Conservation (phyloP, 2,113 vertebrate species). For the Gallinago undulata region DNA sequence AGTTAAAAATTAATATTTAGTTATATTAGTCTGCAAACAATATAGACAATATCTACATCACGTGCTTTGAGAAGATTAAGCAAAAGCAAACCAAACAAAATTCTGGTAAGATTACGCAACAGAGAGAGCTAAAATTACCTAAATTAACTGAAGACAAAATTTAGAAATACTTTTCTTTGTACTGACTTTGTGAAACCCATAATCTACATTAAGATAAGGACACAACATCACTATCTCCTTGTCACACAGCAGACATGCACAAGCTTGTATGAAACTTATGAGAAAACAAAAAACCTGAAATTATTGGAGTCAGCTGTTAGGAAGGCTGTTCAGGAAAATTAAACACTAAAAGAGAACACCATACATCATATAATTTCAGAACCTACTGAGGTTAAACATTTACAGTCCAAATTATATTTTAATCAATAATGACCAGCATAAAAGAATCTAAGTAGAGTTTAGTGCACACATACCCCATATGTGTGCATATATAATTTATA, state of each 20-base stretch:
- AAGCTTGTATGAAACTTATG: neutral
- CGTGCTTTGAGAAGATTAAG: neutral
- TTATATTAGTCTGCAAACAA: neutral
- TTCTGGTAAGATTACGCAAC: neutral
- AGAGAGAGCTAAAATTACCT: neutral
- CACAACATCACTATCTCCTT: neutral
- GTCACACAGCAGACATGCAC: neutral
- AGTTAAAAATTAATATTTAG: neutral
- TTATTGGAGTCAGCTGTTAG: neutral
- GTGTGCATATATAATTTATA: neutral
- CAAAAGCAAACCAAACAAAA: neutral
- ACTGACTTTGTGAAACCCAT: neutral
- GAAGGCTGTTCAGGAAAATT: neutral
- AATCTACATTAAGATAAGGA: neutral
- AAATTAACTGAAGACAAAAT: neutral
- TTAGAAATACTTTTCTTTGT: neutral
- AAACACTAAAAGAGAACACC: neutral
- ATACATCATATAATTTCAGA: neutral
- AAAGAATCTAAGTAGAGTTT: neutral
- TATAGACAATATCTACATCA: neutral
- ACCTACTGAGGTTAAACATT: neutral
- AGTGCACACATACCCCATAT: neutral
- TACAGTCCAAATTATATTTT: neutral
- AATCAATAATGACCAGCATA: neutral
- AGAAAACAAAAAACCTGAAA: neutral